Evolutionary conservation across 2,113 vertebrate genomes (phyloP).

Genomic region (Reinhardtius hippoglossoides): DNA sequence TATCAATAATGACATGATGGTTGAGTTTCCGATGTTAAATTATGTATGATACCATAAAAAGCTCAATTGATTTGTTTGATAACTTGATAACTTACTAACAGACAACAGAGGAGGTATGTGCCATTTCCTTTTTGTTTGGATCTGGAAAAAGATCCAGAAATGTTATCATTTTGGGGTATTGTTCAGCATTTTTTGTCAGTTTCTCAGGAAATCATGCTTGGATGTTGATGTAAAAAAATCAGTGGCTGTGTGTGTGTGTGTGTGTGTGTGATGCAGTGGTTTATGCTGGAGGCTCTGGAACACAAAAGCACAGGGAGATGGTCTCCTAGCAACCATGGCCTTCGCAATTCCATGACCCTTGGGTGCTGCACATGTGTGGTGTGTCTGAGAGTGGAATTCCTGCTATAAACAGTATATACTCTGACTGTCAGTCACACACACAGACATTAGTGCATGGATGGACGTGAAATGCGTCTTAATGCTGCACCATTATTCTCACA

Average conservation of each 20-base stretch:
- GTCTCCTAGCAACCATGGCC: conserved; percentile 74
- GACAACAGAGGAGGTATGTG: too few species aligned
- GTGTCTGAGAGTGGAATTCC: conserved; percentile 15
- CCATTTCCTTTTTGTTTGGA: too few species aligned
- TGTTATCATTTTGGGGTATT: too few species aligned
- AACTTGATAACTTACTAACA: too few species aligned
- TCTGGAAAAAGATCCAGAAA: too few species aligned
- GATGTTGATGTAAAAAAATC: too few species aligned
- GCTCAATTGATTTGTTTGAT: too few species aligned
- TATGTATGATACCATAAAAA: too few species aligned
- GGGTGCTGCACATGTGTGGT: conserved; percentile 55
- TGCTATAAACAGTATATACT: conserved; percentile 11
- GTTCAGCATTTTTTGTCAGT: too few species aligned
- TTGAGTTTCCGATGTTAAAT: too few species aligned
- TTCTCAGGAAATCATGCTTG: too few species aligned
- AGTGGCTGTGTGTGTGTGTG: background rate
- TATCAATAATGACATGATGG: too few species aligned
- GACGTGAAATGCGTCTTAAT: background rate
- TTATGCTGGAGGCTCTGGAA: conserved; percentile 28
- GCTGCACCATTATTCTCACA: background rate
- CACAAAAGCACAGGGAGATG: conserved; percentile 56
- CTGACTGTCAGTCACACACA: background rate
- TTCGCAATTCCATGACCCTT: conserved; percentile 61
- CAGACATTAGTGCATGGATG: background rate
- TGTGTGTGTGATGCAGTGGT: conserved; percentile 26